Base-by-base conservation (phyloP, 1,140 invertebrate genomes). In the Himalopsyche phryganea region DNA sequence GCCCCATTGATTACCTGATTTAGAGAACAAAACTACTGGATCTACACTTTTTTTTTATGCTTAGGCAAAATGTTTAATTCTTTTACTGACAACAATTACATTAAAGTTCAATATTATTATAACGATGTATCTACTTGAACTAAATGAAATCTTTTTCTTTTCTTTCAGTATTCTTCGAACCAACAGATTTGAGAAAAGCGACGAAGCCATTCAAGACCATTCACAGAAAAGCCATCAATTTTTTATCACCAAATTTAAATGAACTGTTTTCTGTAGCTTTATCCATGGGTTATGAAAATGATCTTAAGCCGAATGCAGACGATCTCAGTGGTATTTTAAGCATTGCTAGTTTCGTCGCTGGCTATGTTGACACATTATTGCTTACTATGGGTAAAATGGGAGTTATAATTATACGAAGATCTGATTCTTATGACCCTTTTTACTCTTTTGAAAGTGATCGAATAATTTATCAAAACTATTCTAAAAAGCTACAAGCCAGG, bases 241-340 rank as follows among this genome's bases (percentile, higher is more conserved):
- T 83, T 61, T 76, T 83, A 0, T 85, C 88, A 5, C 90, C 90
- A 10, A 92, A 91, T 73, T 61, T 90, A 9, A 75, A 78, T 35
- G 90, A 92, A 77, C 70, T 91, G 14, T 69, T 72, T 60, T 71
- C 78, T 19, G 84, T 86, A 61, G 78, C 78, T 17, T 57, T 61
- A 28, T 64, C 55, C 62, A 53, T 78, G 42, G 58, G 69, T 36
- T 69, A 69, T 65, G 60, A 66, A 46, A 13, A 58, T 17, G 50
- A 45, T 10, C 50, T 28, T 10, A 44, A 47, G 23, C 23, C 23
- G 18, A 23, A 50, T 56, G 47, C 51, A 18, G 35, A 66, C 44
- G 66, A 71, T 23, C 66, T 82, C n/a, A 68, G 77, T 15, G 79
- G 79, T 68, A 77, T 84, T 46, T 20, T 68, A 38, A 18, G 66